A percentile compares a stretch with the other conserved stretches of the same genome.
These are phyloP conservation scores for Falco columbarius DNA, from an alignment of 2,797 vertebrate species.

Conservation along the genomic window DNA sequence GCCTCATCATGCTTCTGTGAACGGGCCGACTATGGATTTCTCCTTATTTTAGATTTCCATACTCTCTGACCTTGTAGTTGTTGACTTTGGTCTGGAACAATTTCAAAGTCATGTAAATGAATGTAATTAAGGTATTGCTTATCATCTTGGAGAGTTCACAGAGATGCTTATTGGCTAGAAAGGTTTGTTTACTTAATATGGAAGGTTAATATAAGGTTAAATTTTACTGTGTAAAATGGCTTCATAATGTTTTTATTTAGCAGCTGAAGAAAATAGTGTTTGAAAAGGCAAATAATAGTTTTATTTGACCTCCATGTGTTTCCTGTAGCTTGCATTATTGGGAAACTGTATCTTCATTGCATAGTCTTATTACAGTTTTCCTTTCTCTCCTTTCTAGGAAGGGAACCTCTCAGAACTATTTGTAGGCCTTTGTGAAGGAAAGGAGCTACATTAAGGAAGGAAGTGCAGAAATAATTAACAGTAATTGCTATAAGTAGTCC, in stretches of 20 bases:
- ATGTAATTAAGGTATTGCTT: slow-evolving; percentile 89
- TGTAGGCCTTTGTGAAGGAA: slow-evolving; percentile 14
- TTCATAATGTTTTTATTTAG: slow-evolving; percentile 76
- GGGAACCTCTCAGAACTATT: not conserved
- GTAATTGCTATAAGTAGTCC: slow-evolving; percentile 44
- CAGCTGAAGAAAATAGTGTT: slow-evolving; percentile 67
- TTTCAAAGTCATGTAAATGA: slow-evolving; percentile 89
- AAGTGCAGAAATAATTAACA: slow-evolving; percentile 53
- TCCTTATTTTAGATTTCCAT: slow-evolving; percentile 67
- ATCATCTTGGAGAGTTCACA: slow-evolving; percentile 80
- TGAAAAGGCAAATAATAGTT: slow-evolving; percentile 70
- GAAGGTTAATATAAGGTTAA: slow-evolving; percentile 84
- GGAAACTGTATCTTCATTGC: slow-evolving; percentile 53
- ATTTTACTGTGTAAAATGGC: slow-evolving; percentile 75
- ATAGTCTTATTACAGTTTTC: not conserved
- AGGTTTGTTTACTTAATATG: slow-evolving; percentile 82
- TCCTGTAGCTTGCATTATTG: slow-evolving; percentile 53
- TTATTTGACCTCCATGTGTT: slow-evolving; percentile 63
- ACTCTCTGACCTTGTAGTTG: slow-evolving; percentile 81
- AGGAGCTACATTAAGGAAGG: slow-evolving; percentile 39
- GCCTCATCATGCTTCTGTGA: not conserved
- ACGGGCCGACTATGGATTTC: slow-evolving; percentile 29
- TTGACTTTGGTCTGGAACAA: slow-evolving; percentile 85
- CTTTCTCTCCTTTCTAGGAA: not conserved
- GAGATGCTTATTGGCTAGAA: slow-evolving; percentile 81